Conservation (phyloP, 2,888 invertebrate species). For the Callosobruchus maculatus region DNA sequence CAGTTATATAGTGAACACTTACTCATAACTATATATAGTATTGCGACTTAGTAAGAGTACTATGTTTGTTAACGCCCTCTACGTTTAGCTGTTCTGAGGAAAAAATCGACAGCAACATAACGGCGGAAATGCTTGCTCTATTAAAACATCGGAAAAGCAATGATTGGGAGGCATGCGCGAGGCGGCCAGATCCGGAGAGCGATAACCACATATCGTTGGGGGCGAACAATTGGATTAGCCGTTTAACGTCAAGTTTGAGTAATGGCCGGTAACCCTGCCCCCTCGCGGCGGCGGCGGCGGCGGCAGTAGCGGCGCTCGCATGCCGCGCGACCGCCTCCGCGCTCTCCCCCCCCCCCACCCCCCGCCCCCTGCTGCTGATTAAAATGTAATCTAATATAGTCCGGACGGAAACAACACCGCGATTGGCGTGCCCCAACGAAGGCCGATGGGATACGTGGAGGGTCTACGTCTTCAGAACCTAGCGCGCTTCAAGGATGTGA, state of each 20-base stretch:
- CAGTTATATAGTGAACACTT: too few species aligned
- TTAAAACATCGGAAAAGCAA: background rate
- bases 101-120: background rate
- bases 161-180: background rate
- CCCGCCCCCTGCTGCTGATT: conserved; percentile 45
- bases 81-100: too few species aligned
- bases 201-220: conserved; percentile 49
- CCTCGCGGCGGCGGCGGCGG: conserved; percentile 33
- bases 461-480: too few species aligned
- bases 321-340: conserved; percentile 8
- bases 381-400: conserved; percentile 55
- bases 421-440: background rate
- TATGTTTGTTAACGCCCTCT: too few species aligned
- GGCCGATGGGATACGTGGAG: background rate
- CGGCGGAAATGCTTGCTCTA: background rate
- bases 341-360: conserved; percentile 24
- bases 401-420: too few species aligned
- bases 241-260: conserved; percentile 53
- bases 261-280: conserved; percentile 48
- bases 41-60: too few species aligned
- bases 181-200: conserved; percentile 39
- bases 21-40: too few species aligned
- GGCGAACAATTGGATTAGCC: conserved; percentile 51
- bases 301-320: conserved; percentile 35
- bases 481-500: too few species aligned